Conservation (phyloP, 1,140 invertebrate genomes). For the Drosophila rhopaloa region DNA sequence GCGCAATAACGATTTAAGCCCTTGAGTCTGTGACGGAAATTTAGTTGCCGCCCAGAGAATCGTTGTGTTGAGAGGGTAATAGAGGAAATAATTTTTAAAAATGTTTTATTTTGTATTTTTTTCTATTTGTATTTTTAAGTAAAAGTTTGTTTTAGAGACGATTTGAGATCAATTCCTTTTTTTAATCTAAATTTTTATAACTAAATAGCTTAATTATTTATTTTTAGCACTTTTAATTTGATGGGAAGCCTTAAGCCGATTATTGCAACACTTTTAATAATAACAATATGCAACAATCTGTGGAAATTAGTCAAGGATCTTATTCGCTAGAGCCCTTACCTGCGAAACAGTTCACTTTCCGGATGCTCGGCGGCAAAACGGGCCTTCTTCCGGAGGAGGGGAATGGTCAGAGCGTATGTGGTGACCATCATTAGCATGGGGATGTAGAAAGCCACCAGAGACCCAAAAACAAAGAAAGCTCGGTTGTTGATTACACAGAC, state of each 20-base stretch:
- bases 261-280: too few relatives aligned
- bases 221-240: too few relatives aligned
- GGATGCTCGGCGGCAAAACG: conserved; percentile 88
- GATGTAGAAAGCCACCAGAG: conserved; percentile 95
- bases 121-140: neutral
- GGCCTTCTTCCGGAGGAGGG: conserved; percentile 91
- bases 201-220: too few relatives aligned
- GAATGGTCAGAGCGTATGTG: conserved; percentile 95
- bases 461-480: conserved; percentile 94
- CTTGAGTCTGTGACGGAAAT: conserved; percentile 1
- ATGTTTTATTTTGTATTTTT: neutral
- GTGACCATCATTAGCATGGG: conserved; percentile 96
- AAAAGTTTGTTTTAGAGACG: too few relatives aligned
- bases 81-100: too few relatives aligned
- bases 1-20: neutral
- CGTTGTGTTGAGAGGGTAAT: neutral
- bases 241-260: too few relatives aligned
- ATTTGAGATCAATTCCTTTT: too few relatives aligned
- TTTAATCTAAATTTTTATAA: too few relatives aligned
- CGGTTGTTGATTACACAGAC: conserved; percentile 94
- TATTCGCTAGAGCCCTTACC: conserved; percentile 53
- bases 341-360: conserved; percentile 86
- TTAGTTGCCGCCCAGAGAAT: neutral
- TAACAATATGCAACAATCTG: too few relatives aligned
- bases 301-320: too few relatives aligned